Evolutionary conservation across 2,797 vertebrate genomes (phyloP).

Genomic region (Diglossa cyanea): DNA sequence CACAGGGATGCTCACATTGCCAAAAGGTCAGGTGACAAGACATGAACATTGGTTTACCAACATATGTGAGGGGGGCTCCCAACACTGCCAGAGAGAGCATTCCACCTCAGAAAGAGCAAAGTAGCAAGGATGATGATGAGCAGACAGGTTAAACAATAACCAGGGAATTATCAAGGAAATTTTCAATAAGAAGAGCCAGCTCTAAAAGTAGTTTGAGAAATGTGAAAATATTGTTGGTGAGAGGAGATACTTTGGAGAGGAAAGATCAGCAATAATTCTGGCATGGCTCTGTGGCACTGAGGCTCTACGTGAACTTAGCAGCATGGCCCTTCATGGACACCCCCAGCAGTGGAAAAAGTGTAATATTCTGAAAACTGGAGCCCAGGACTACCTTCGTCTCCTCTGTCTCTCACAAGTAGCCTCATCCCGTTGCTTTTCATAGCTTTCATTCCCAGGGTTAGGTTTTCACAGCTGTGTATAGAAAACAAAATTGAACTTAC

Average conservation of each 20-base stretch:
- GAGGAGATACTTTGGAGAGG: neutral
- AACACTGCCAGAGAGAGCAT: neutral
- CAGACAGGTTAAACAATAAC: neutral
- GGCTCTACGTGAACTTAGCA: accelerated
- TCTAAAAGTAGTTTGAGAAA: neutral
- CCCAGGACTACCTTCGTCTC: neutral
- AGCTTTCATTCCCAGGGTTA: neutral
- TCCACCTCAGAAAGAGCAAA: neutral
- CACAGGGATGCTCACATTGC: neutral
- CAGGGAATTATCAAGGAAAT: neutral
- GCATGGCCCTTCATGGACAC: accelerated
- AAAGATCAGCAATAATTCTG: neutral
- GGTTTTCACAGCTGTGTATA: neutral
- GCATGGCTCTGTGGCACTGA: neutral
- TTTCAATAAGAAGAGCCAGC: neutral
- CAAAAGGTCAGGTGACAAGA: neutral
- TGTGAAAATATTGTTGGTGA: neutral
- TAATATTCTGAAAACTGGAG: neutral
- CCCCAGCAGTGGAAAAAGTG: neutral
- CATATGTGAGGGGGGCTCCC: neutral
- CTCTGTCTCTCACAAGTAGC: neutral
- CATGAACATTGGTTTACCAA: neutral
- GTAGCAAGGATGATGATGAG: neutral
- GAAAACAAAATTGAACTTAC: neutral
- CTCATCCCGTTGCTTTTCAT: neutral